Conservation (phyloP, 2,888 invertebrate species). For the Polylopha cassiicola region DNA sequence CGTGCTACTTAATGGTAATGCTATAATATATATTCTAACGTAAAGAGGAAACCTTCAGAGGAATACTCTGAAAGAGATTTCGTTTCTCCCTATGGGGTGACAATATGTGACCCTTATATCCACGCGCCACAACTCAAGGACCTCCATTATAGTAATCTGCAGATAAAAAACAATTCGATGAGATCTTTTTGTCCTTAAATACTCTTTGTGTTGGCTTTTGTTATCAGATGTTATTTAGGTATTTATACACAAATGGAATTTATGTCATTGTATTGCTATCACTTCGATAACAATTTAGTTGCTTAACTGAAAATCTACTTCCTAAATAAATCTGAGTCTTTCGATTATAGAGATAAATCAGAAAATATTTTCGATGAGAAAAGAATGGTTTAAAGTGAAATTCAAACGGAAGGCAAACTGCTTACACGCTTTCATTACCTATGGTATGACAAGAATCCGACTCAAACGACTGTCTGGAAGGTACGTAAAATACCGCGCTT, state of each 20-base stretch:
- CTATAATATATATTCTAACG: constrained; percentile 34
- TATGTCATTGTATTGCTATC: too few relatives aligned
- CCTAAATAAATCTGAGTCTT: too few relatives aligned
- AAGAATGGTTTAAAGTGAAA: too few relatives aligned
- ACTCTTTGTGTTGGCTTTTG: too few relatives aligned
- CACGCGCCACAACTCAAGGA: constrained; percentile 34
- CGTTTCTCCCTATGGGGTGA: constrained; percentile 32
- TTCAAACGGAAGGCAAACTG: constrained; percentile 6
- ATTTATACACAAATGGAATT: too few relatives aligned
- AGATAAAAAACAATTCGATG: constrained; percentile 33
- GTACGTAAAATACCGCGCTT: constrained; percentile 16
- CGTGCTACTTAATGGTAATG: constrained; percentile 31
- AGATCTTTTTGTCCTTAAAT: too few relatives aligned
- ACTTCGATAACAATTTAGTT: too few relatives aligned
- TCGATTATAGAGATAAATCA: too few relatives aligned
- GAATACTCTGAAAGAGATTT: constrained; percentile 32
- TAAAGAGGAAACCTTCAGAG: constrained; percentile 26
- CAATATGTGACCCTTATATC: constrained; percentile 41
- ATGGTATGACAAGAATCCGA: constrained; percentile 12
- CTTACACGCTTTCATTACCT: constrained; percentile 13
- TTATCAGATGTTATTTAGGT: too few relatives aligned
- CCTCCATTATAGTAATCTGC: constrained; percentile 43
- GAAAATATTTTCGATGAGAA: too few relatives aligned
- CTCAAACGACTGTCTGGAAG: constrained; percentile 12
- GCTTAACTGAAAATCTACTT: too few relatives aligned